Conservation (phyloP, 2,888 invertebrate species). For the Conomelus anceps region DNA sequence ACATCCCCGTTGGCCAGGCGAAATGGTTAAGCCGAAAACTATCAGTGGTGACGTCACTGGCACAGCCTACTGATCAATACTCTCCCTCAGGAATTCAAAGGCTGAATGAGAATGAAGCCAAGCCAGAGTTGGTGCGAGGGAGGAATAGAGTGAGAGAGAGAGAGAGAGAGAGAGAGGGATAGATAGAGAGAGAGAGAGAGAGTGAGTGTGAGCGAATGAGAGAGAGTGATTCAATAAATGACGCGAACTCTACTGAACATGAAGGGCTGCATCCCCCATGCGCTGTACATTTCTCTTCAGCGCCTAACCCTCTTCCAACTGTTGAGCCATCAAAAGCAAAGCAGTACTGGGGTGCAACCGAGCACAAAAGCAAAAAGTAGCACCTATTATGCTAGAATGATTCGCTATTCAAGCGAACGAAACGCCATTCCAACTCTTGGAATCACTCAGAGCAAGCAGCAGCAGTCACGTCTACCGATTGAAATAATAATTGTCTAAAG, state of each 20-base stretch:
- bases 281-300: conserved; percentile 11
- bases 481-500: neutral
- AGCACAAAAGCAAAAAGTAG: neutral
- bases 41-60: neutral
- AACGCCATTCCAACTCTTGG: neutral
- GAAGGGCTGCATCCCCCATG: conserved; percentile 2
- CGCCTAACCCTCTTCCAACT: neutral
- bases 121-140: conserved; percentile 1
- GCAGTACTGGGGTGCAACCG: neutral
- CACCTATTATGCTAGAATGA: neutral
- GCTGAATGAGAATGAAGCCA: neutral
- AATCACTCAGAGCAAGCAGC: neutral
- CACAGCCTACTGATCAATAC: neutral
- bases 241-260: neutral
- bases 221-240: too few relatives aligned
- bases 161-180: conserved; percentile 16
- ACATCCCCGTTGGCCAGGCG: neutral
- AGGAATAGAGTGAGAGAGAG: conserved; percentile 20
- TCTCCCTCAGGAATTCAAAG: neutral
- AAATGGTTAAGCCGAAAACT: neutral
- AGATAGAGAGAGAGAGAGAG: neutral
- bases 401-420: neutral
- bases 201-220: neutral
- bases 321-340: neutral
- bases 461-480: neutral